phyloP scores from a whole-genome alignment of 2,113 vertebrate species.

The Aleadryas rufinucha region DNA sequence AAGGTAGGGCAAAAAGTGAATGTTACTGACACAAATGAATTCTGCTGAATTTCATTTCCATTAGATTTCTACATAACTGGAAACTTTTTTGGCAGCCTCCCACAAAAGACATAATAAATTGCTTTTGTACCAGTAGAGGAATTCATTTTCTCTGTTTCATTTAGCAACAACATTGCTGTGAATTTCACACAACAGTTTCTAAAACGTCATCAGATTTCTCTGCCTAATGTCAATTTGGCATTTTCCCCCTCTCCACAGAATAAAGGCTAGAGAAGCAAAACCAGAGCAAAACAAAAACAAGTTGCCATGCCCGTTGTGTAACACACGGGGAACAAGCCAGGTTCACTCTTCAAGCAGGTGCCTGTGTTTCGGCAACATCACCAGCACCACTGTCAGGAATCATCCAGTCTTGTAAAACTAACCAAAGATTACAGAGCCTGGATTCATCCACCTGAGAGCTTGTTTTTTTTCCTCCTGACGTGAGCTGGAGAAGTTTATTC shows the following conservation, averaged over 20 bases:
- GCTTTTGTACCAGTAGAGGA: constrained; percentile 70
- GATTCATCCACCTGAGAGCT: background rate
- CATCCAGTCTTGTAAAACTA: accelerated
- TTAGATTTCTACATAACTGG: constrained; percentile 65
- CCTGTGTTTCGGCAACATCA: background rate
- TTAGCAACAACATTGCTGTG: constrained; percentile 70
- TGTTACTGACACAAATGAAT: constrained; percentile 9
- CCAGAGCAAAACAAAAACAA: constrained; percentile 15
- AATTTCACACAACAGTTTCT: constrained; percentile 68
- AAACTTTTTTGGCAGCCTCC: constrained; percentile 67
- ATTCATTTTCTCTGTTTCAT: constrained; percentile 71
- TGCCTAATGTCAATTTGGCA: constrained; percentile 68
- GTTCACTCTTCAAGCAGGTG: background rate
- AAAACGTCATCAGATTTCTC: constrained; percentile 62
- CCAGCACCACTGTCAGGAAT: background rate
- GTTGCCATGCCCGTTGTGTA: background rate
- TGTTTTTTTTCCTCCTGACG: background rate
- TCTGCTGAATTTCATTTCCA: constrained; percentile 62
- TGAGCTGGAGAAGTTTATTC: background rate
- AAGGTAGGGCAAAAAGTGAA: constrained; percentile 35
- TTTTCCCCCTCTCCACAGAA: background rate
- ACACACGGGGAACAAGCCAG: accelerated
- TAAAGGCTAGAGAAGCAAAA: background rate
- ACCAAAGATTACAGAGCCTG: background rate
- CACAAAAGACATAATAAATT: constrained; percentile 72